Percentiles rank a stretch among this genome's conserved stretches.
These are phyloP conservation scores for Parazoanthus darwini DNA, from an alignment of 92 coral and sea anemone genomes.

Conservation along the genomic window DNA sequence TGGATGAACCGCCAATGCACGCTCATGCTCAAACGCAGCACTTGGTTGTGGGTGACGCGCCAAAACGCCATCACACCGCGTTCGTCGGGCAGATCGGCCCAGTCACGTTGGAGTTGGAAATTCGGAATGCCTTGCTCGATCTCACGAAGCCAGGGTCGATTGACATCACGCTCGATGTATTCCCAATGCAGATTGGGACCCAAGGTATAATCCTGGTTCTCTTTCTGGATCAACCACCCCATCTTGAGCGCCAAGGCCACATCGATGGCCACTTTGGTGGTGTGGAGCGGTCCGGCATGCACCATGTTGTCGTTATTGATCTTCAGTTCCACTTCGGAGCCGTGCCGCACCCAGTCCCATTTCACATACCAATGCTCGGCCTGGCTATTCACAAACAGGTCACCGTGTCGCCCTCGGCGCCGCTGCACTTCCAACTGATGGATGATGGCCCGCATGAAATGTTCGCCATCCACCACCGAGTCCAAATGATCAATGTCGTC, in stretches of 20 bases:
- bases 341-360: slow-evolving; percentile 54
- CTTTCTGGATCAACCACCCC: slow-evolving; percentile 26
- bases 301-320: slow-evolving; percentile 22
- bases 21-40: slow-evolving; percentile 42
- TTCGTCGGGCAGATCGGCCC: slow-evolving; percentile 17
- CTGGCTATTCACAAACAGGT: slow-evolving; percentile 29
- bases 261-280: slow-evolving; percentile 40
- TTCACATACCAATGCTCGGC: slow-evolving; percentile 40
- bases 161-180: slow-evolving; percentile 10
- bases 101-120: background rate
- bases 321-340: slow-evolving; percentile 42
- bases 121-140: slow-evolving; percentile 27
- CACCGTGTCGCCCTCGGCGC: slow-evolving; percentile 41
- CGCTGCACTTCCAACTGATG: slow-evolving; percentile 30
- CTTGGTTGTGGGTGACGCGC: slow-evolving; percentile 30
- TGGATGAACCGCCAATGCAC: slow-evolving; percentile 45
- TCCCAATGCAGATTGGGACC: slow-evolving; percentile 38
- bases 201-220: slow-evolving; percentile 22
- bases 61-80: slow-evolving; percentile 17
- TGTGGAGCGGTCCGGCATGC: slow-evolving; percentile 15
- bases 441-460: slow-evolving; percentile 51
- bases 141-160: background rate
- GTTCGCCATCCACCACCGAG: slow-evolving; percentile 6
- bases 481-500: slow-evolving; percentile 41
- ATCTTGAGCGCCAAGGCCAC: slow-evolving; percentile 36